Base-by-base conservation (phyloP, 2,113 vertebrate genomes). In the Dasypus novemcinctus region DNA sequence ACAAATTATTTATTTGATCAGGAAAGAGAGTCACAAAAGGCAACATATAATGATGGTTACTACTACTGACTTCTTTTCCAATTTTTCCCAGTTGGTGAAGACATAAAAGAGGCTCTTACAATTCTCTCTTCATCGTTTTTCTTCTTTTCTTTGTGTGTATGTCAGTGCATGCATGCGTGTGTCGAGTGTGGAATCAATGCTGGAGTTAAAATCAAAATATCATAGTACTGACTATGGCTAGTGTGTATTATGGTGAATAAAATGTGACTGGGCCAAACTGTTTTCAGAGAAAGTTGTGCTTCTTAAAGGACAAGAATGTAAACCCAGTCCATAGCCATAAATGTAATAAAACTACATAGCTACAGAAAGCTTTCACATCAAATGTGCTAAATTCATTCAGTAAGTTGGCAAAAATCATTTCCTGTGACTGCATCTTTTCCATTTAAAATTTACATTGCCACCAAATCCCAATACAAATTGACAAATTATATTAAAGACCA, bases 1-100 rank as follows among this genome's bases (percentile, higher is more conserved):
- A 98, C 98, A 98, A 98, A 99, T 99, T 98, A 99, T 98, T 98
- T 98, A 98, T 98, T 97, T 98, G 98, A 98, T 98, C 97, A 90
- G 91, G 80, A 98, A 98, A 97, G 95, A 97, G 93, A 97, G 91
- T 94, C 94, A 93, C 96, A 97, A 97, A 98, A 98, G 95, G 96
- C 95, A 98, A 98, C 96, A 95, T 91, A 96, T 98, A 98, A 98
- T 98, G 98, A 98, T 97, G 98, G 96, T 94, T 97, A 91, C 97
- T 97, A 96, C 97, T 97, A 97, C 84, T 68, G 94, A 96, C 95
- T 95, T 74, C 90, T 97, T 96, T 66, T 97, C 93, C 97, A 94
- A 96, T 97, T 98, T 98, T 97, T 97, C 94, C 94, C 88, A 98
- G 95, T 97, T 96, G 96, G 92, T 95, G 52, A 94, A 96, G 97